phyloP scores from a whole-genome alignment of 2,797 vertebrate genomes.

The Pantherophis vulpinus region DNA sequence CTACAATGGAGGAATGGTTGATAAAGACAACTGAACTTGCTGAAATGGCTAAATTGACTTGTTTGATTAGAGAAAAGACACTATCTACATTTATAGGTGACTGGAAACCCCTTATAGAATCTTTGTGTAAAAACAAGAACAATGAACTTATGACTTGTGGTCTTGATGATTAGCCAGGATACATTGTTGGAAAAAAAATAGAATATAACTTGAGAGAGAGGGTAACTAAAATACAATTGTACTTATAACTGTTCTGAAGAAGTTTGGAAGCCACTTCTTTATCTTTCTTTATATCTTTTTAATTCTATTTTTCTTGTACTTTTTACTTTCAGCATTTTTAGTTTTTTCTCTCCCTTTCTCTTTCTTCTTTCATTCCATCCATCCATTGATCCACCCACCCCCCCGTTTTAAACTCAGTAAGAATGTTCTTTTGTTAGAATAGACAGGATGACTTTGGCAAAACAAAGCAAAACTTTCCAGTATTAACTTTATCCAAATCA shows the following conservation, averaged over 20 bases:
- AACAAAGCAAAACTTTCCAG: not conserved
- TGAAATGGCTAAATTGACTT: not conserved
- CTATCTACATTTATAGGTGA: not conserved
- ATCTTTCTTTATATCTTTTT: not conserved
- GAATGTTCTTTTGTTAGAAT: not conserved
- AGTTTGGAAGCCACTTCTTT: not conserved
- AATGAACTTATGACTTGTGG: not conserved
- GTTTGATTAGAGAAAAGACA: not conserved
- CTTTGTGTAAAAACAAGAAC: not conserved
- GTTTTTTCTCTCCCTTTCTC: not conserved
- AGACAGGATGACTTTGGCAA: not conserved
- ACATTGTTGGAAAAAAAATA: not conserved
- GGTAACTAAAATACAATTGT: not conserved
- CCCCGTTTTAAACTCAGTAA: not conserved
- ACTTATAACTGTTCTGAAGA: not conserved
- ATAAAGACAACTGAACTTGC: not conserved
- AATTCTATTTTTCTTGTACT: not conserved
- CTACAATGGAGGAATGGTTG: not conserved
- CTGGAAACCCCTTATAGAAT: not conserved
- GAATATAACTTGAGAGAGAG: not conserved
- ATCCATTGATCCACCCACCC: no score
- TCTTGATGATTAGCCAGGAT: not conserved
- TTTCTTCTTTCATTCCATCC: not conserved
- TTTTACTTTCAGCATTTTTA: not conserved
- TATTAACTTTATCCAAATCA: not conserved